phyloP scores from a whole-genome alignment of 2,797 vertebrate species.

The Peromyscus attwateri region DNA sequence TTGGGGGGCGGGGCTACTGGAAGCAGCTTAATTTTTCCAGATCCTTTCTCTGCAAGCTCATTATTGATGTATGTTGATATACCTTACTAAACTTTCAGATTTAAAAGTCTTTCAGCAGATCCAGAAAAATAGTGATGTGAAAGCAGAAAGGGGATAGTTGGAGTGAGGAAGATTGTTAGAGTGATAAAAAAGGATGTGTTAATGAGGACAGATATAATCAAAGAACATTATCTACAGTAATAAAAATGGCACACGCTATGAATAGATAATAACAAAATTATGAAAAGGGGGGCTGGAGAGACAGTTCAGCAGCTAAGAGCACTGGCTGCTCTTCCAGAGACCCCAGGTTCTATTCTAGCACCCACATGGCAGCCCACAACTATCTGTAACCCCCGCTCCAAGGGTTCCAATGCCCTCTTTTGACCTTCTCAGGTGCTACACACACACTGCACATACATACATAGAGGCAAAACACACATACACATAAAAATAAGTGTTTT shows the following conservation, averaged over 20 bases:
- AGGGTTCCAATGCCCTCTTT: no score
- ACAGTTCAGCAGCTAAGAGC: background rate
- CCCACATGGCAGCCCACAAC: background rate
- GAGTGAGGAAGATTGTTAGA: background rate
- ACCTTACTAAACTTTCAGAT: background rate
- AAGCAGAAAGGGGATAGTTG: background rate
- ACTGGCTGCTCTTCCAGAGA: background rate
- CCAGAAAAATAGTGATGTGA: background rate
- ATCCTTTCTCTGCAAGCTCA: background rate
- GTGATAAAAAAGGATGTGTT: background rate
- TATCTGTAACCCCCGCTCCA: background rate
- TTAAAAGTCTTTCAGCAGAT: background rate
- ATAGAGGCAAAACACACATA: background rate
- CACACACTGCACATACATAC: background rate
- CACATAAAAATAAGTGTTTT: background rate
- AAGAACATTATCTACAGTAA: background rate
- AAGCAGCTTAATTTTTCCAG: background rate
- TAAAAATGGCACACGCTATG: background rate
- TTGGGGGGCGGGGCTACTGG: background rate
- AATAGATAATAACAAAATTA: background rate
- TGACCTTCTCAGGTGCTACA: background rate
- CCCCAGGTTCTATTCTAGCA: background rate
- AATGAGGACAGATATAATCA: background rate
- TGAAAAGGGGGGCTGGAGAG: background rate
- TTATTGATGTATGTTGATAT: background rate